phyloP scores from a whole-genome alignment of 2,797 vertebrate species.

The Distichodus sexfasciatus region DNA sequence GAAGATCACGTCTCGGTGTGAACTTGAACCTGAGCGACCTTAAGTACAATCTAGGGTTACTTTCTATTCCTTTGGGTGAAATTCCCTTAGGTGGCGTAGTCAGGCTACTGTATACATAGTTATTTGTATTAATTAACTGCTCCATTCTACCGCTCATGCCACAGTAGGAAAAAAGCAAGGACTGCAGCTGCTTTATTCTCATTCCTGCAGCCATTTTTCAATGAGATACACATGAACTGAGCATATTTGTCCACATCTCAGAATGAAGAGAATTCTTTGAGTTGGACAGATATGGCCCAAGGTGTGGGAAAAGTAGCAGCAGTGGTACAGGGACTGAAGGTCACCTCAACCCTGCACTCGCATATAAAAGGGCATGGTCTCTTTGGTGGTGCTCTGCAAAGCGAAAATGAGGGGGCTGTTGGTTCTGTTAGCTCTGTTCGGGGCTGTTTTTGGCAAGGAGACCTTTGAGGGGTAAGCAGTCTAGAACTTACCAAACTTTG shows the following conservation, averaged over 20 bases:
- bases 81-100: too few relatives aligned
- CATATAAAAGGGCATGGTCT: slow-evolving; percentile 50
- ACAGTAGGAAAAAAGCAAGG: not conserved
- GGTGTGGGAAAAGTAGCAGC: slow-evolving; percentile 13
- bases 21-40: too few relatives aligned
- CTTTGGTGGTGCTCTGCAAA: not conserved
- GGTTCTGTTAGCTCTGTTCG: slow-evolving; percentile 56
- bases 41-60: too few relatives aligned
- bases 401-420: slow-evolving; percentile 65
- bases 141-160: too few relatives aligned
- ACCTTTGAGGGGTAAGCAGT: slow-evolving; percentile 70
- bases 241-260: not conserved
- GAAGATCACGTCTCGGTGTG: too few relatives aligned
- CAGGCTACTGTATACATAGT: too few relatives aligned
- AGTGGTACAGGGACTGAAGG: not conserved
- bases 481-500: not conserved
- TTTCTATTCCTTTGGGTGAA: too few relatives aligned
- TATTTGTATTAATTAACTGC: not conserved
- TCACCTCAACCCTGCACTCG: slow-evolving; percentile 7
- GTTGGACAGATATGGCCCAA: not conserved
- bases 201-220: not conserved
- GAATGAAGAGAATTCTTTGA: not conserved
- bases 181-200: slow-evolving; percentile 23
- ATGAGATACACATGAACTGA: not conserved
- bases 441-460: slow-evolving; percentile 58